These are phyloP conservation scores for Ceryle rudis DNA, from an alignment of 2,797 vertebrate genomes.

Conservation along the genomic window DNA sequence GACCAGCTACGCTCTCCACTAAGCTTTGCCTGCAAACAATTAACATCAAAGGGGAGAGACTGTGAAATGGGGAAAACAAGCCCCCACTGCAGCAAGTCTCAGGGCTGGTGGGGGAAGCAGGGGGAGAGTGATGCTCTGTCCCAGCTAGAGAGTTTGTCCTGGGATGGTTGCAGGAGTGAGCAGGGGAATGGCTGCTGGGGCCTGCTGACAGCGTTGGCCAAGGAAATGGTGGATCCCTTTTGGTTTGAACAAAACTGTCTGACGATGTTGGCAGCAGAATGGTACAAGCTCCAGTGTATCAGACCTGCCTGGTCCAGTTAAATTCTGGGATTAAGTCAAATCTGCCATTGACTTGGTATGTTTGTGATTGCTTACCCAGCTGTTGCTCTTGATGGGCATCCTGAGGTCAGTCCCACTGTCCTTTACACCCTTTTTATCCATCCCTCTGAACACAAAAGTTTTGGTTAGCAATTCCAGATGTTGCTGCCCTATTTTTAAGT, in stretches of 20 bases:
- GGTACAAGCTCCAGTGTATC: not conserved
- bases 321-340: not conserved
- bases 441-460: not conserved
- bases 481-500: not conserved
- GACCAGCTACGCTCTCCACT: not conserved
- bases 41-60: conserved; percentile 61
- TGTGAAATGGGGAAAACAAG: not conserved
- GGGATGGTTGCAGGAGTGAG: not conserved
- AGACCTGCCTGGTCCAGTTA: not conserved
- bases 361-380: not conserved
- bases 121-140: not conserved
- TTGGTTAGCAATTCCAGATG: not conserved
- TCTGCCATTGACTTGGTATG: not conserved
- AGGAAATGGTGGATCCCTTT: not conserved
- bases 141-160: not conserved
- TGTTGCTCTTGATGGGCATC: not conserved
- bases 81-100: not conserved
- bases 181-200: not conserved
- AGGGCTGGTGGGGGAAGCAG: not conserved
- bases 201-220: not conserved
- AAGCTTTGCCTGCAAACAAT: conserved; percentile 51
- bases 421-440: not conserved
- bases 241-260: not conserved
- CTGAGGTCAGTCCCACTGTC: not conserved
- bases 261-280: not conserved